Percentiles rank a stretch among this genome's conserved stretches.
Conservation (phyloP, 1,140 invertebrate species). For the Ooceraea biroi region DNA sequence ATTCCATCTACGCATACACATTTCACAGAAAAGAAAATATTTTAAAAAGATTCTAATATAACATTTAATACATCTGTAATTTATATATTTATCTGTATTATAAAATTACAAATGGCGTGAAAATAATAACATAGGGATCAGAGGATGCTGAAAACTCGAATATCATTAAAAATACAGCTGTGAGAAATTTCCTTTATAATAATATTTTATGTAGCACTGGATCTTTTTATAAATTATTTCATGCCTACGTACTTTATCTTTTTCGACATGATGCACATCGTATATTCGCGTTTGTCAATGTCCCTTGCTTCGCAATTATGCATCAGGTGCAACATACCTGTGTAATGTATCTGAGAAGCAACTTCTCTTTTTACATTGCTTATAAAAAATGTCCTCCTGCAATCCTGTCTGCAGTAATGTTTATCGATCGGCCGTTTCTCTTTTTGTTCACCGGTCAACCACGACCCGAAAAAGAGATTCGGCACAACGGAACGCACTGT, state of each 20-base stretch:
- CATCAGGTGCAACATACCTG: conserved; percentile 32
- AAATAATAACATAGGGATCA: conserved; percentile 24
- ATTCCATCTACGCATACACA: not conserved
- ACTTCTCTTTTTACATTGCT: not conserved
- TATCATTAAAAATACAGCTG: not conserved
- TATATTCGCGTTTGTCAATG: not conserved
- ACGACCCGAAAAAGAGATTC: conserved; percentile 60
- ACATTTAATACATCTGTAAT: not conserved
- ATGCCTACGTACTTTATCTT: not conserved
- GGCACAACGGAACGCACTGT: conserved; percentile 52
- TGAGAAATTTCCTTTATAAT: conserved; percentile 32
- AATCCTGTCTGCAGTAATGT: not conserved
- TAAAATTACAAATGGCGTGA: conserved; percentile 11
- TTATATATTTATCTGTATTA: not conserved
- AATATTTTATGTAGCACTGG: conserved; percentile 5
- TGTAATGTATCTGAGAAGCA: not conserved
- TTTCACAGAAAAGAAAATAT: not conserved
- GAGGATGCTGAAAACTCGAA: not conserved
- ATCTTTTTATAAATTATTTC: not conserved
- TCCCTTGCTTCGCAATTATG: not conserved
- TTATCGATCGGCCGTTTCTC: conserved; percentile 18
- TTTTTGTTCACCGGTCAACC: conserved; percentile 10
- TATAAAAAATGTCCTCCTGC: not conserved
- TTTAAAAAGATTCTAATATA: not conserved
- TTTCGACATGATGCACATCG: not conserved